phyloP scores from a whole-genome alignment of 2,113 vertebrate species.

The Gopherus flavomarginatus region DNA sequence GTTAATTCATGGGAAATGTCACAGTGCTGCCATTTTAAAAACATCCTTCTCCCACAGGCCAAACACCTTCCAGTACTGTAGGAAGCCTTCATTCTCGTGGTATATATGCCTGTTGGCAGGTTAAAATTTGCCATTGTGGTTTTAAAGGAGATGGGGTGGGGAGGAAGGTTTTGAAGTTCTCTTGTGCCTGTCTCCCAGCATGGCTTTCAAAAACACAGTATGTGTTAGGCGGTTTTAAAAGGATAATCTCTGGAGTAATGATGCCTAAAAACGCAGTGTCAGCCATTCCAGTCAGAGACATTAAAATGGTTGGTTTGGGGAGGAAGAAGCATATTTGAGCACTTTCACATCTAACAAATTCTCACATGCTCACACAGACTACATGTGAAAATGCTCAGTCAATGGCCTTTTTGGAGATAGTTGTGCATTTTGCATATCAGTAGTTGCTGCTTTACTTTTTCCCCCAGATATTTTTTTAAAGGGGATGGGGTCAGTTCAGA shows the following conservation, averaged over 20 bases:
- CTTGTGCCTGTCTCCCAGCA: not conserved
- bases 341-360: not conserved
- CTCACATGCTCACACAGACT: not conserved
- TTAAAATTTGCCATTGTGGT: not conserved
- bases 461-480: not conserved
- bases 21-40: not conserved
- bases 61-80: fast-evolving
- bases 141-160: not conserved
- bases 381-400: not conserved
- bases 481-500: not conserved
- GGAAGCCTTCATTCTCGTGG: not conserved
- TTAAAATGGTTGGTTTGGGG: not conserved
- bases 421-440: not conserved
- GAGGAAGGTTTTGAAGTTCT: not conserved
- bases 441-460: not conserved
- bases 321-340: fast-evolving
- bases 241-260: not conserved
- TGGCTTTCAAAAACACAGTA: not conserved
- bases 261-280: not conserved
- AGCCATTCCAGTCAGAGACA: not conserved
- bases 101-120: not conserved
- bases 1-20: not conserved
- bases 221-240: not conserved
- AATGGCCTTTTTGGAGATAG: not conserved
- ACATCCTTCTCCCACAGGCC: not conserved